Evolutionary conservation across 1,140 invertebrate species (phyloP), one percentile per base, ranked within the genome.

Genomic region (Sitodiplosis mosellana): DNA sequence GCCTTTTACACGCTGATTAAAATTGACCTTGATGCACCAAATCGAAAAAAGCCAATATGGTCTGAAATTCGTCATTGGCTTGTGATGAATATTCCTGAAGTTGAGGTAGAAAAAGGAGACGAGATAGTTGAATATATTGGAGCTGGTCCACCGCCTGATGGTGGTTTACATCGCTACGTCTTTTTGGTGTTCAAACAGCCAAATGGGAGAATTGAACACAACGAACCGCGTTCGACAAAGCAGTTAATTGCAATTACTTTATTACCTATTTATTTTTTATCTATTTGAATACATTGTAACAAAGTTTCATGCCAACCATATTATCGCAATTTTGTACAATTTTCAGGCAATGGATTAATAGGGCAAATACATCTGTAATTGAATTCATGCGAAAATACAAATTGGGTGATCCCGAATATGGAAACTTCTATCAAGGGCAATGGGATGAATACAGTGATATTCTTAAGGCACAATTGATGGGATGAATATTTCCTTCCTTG

Each of bases 21-120:
- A 38, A 27, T 37, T 20, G 22, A 36, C 19, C 38, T n/a, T 19
- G 90, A 95, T 72, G 87, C 88, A 40, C 89, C 90, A 27, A 85
- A 78, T 55, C 75, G 87, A 5, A 66, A 74, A 2, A 72, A 82
- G 49, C 84, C 80, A 1, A 83, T 74, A 42, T 80, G 77, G 56
- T 71, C 88, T 14, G 89, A 93, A 69, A 87, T 83, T 76, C 81
- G 87, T 55, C 91, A 94, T 65, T 95, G 90, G 89, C 63, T 92
- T 2, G 82, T 95, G 1, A 83, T 75, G 8, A 96, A 96, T 60
- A 89, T 96, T 58, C 87, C 86, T n/a, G 89, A 83, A 40, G 69
- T 68, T 54, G 72, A 87, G 42, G 64, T 95, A 0, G 55, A 60
- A 0, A 67, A 76, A 41, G 91, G 91, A 11, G 82, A 87, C 52